Percentiles rank a stretch among this genome's conserved stretches.
phyloP scores from a whole-genome alignment of 2,113 vertebrate genomes.

The Oceanites oceanicus region DNA sequence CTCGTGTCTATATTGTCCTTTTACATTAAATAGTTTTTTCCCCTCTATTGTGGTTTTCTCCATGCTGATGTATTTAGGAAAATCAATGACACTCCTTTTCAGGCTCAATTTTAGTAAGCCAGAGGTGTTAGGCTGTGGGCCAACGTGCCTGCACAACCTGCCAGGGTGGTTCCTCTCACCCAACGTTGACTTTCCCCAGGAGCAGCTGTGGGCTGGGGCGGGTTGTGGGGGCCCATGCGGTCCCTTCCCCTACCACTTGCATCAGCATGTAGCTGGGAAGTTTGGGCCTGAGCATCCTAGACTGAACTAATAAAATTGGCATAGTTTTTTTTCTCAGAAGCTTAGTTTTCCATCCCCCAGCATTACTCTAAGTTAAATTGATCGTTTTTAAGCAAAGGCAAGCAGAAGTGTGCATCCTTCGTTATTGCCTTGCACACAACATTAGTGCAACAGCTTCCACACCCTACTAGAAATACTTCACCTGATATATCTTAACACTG shows the following conservation, averaged over 20 bases:
- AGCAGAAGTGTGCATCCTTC: background rate
- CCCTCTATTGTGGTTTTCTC: background rate
- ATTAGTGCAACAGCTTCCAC: background rate
- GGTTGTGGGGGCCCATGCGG: no score
- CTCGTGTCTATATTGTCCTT: background rate
- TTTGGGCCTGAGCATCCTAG: background rate
- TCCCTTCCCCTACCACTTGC: background rate
- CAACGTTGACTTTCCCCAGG: background rate
- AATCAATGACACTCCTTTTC: background rate
- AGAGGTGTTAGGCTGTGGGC: background rate
- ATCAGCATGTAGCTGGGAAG: background rate
- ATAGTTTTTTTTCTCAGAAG: background rate
- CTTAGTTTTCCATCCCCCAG: background rate
- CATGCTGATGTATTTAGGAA: background rate
- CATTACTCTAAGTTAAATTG: background rate
- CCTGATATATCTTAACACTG: background rate
- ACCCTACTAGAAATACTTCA: background rate
- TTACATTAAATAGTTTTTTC: background rate
- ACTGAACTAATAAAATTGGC: background rate
- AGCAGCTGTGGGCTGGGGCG: background rate
- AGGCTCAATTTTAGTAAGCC: background rate
- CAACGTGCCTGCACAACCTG: background rate
- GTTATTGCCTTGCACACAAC: background rate
- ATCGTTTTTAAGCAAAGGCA: background rate
- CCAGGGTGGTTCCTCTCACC: background rate